These are phyloP conservation scores for Aporophyla lueneburgensis DNA, from an alignment of 2,888 invertebrate genomes.

Conservation along the genomic window DNA sequence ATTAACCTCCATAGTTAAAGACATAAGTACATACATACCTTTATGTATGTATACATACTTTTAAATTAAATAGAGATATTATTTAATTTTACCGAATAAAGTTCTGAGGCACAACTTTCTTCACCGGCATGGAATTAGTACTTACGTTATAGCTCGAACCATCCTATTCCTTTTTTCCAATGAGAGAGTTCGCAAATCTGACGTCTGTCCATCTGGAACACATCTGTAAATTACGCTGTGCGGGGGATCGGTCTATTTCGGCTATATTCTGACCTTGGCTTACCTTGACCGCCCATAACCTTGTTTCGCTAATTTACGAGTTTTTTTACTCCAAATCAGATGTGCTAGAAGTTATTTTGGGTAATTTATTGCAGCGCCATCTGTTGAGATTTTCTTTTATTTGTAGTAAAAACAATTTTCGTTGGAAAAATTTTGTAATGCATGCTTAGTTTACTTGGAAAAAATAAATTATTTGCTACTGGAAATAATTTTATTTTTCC, in stretches of 20 bases:
- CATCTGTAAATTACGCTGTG: slow-evolving; percentile 41
- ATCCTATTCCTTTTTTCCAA: background rate
- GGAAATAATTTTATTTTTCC: no score
- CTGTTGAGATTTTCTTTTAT: slow-evolving; percentile 55
- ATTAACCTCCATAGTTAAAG: no score
- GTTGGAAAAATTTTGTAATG: background rate
- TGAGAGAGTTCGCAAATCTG: background rate
- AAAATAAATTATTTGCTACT: background rate
- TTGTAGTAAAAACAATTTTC: slow-evolving; percentile 1
- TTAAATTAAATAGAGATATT: no score
- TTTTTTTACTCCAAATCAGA: slow-evolving; percentile 66
- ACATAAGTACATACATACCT: no score
- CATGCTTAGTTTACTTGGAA: background rate
- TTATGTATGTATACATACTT: no score
- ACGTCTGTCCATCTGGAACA: slow-evolving; percentile 36
- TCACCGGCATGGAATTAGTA: background rate
- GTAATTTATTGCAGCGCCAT: slow-evolving; percentile 62
- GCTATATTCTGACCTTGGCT: slow-evolving; percentile 71
- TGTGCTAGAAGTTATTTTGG: slow-evolving; percentile 72
- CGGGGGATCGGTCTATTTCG: slow-evolving; percentile 62
- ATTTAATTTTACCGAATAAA: no score
- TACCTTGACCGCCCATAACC: slow-evolving; percentile 80
- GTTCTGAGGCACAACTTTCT: background rate
- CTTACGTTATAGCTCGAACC: no score
- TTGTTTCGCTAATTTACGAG: slow-evolving; percentile 60